Percentiles rank a stretch among this genome's conserved stretches.
Evolutionary conservation across 2,113 vertebrate genomes (phyloP).

Genomic region (Eupsittula cactorum): DNA sequence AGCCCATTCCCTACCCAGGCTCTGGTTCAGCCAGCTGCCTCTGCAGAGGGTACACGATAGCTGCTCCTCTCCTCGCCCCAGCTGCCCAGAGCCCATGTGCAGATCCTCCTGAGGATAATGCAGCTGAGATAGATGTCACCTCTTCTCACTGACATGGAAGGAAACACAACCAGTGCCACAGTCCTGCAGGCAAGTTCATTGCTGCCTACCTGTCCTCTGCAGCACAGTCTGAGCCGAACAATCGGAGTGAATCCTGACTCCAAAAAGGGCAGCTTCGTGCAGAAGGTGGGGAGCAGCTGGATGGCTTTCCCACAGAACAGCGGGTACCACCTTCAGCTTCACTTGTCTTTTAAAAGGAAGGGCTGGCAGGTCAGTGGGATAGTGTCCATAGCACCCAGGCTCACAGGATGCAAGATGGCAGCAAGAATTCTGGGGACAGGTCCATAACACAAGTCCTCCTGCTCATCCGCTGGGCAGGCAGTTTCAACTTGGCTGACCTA

Average conservation of each 20-base stretch:
- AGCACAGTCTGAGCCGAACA: not conserved
- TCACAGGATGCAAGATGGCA: not conserved
- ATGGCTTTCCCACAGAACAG: not conserved
- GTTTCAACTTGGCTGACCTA: not conserved
- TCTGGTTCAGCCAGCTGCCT: not conserved
- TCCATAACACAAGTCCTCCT: not conserved
- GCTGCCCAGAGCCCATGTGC: not conserved
- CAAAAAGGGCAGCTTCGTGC: not conserved
- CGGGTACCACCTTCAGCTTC: fast-evolving
- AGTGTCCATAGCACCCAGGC: not conserved
- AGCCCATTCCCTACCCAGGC: not conserved
- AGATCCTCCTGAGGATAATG: not conserved
- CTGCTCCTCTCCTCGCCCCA: not conserved
- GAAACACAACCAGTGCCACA: not conserved
- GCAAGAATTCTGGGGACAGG: not conserved
- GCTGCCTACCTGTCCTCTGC: not conserved
- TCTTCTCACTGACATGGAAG: not conserved
- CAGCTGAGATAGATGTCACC: not conserved
- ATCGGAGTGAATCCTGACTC: not conserved
- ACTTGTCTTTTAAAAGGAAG: not conserved
- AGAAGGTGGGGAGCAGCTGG: not conserved
- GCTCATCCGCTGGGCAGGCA: not conserved
- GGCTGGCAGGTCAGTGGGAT: not conserved
- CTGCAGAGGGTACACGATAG: not conserved
- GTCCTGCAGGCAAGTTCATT: not conserved